Evolutionary conservation across 2,113 vertebrate genomes (phyloP), one percentile per base, ranked within the genome.

Genomic region (Choloepus hoffmanni): DNA sequence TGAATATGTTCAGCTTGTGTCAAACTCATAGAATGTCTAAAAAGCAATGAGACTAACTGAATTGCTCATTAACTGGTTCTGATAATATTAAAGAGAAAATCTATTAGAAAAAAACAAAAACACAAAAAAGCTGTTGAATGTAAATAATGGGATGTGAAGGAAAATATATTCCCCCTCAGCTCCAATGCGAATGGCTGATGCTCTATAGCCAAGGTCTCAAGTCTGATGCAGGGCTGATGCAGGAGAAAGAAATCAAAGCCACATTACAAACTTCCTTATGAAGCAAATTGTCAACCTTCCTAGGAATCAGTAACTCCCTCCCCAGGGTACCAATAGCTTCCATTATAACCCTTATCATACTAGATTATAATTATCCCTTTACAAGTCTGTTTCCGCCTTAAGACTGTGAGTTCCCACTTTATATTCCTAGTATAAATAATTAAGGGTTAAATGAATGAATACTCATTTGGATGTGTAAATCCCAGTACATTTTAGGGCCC

Each of bases 211-310:
- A 73, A 43, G 0, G 33, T 4, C 95, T 72, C 16, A 53, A 73
- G 89, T 53, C 2, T 36, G 76, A 78, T 65, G 11, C 43, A 73
- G 30, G 28, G n/a, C 21, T 79, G 67, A 70, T 68, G 48, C 78
- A 76, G 53, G 16, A 81, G 16, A 88, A 70, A 92, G 50, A 89
- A 96, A 92, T 89, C 36, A 89, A 83, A 95, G 95, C 50, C 8
- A 10, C 16, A n/a, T 53, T 65, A 11, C 36, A 62, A 58, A 82
- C 36, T 89, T 94, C 33, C 33, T 86, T 81, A 33, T 45, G 8
- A 93, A 40, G 13, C 62, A 36, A 84, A 36, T 18, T 40, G 24
- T 18, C 63, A 91, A 13, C 33, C 12, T 78, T 85, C 7, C 43
- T 55, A 90, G 30, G 72, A 92, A 77, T 90, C 77, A 67, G n/a